Base-by-base conservation (phyloP, 2,888 invertebrate genomes). In the Pocota personata region DNA sequence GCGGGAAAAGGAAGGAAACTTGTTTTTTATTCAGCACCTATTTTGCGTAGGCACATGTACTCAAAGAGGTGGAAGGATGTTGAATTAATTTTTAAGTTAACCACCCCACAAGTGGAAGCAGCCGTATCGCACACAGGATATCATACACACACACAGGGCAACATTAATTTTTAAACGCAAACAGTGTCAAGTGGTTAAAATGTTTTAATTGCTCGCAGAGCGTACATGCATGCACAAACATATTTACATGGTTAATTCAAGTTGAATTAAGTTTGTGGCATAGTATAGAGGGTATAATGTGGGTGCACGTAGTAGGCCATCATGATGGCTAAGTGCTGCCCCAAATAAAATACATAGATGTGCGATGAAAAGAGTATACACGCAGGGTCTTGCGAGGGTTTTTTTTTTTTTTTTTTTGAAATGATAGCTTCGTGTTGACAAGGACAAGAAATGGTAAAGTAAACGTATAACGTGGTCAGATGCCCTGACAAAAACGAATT, bases 151-250 rank as follows among this genome's bases (percentile, higher is more conserved):
- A 24, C 62, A 40, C 16, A 24, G 71, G 71, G 72, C 35, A 57
- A 62, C 82, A 82, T 82, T 77, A 82, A 82, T 86, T 80, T 82
- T 82, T 86, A 60, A 86, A 80, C 72, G 86, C 80, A 72, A 86
- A 86, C 82, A 86, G 86, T 86, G 86, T 86, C 86, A 86, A 86
- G 86, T 86, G 86, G 86, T 86, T 86, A 86, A 86, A 80, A 86
- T 82, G 86, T 77, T 86, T 86, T 86, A 86, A 86, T 82, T 80
- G 86, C 86, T 76, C 76, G 72, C 52, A 37, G 48, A 82, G 86
- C 86, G 76, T 77, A 72, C 82, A 77, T 76, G 86, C 86, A 72
- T 82, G 66, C 76, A 82, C 76, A 80, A 77, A 82, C 80, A 86
- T 86, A 86, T 86, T 86, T 86, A 82, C 80, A 82, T 72, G 72